These are phyloP conservation scores for Amorpha juglandis DNA, from an alignment of 2,888 invertebrate genomes.

Conservation along the genomic window DNA sequence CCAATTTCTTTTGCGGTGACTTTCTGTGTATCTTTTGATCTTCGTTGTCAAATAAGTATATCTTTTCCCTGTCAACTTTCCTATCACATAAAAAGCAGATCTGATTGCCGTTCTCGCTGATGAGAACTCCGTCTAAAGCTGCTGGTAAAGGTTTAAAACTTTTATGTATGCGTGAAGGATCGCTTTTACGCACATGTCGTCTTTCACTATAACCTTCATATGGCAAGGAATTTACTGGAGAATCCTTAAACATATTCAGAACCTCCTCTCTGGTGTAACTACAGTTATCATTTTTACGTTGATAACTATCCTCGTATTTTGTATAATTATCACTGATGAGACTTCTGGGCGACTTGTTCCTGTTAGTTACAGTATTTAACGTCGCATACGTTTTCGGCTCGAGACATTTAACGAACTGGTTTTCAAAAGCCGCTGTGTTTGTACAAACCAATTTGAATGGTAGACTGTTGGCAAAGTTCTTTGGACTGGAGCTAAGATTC, in stretches of 20 bases:
- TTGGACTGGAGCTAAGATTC: slow-evolving; percentile 57
- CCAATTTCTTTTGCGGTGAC: slow-evolving; percentile 66
- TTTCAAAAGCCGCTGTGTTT: slow-evolving; percentile 68
- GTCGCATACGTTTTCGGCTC: slow-evolving; percentile 66
- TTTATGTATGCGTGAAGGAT: slow-evolving; percentile 69
- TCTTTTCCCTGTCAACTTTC: slow-evolving; percentile 67
- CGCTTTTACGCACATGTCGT: slow-evolving; percentile 71
- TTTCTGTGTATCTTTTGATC: slow-evolving; percentile 72
- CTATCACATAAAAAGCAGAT: slow-evolving; percentile 73
- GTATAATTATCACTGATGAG: slow-evolving; percentile 56
- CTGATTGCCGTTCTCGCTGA: slow-evolving; percentile 60
- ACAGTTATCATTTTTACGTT: slow-evolving; percentile 46
- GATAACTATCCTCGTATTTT: slow-evolving; percentile 46
- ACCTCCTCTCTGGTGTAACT: slow-evolving; percentile 71
- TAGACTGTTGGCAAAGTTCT: slow-evolving; percentile 64
- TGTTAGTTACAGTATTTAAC: slow-evolving; percentile 54
- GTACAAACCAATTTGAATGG: slow-evolving; percentile 74
- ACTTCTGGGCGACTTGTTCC: slow-evolving; percentile 66
- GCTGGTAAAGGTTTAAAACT: slow-evolving; percentile 55
- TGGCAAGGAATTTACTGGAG: slow-evolving; percentile 69
- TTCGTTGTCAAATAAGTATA: slow-evolving; percentile 76
- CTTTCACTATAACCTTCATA: slow-evolving; percentile 64
- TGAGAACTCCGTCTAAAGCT: slow-evolving; percentile 60
- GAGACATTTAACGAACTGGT: slow-evolving; percentile 71
- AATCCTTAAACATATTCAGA: slow-evolving; percentile 76